Percentiles rank a stretch among this genome's conserved stretches.
Conservation (phyloP, 1,140 invertebrate species). For the Sarcophaga bullata region DNA sequence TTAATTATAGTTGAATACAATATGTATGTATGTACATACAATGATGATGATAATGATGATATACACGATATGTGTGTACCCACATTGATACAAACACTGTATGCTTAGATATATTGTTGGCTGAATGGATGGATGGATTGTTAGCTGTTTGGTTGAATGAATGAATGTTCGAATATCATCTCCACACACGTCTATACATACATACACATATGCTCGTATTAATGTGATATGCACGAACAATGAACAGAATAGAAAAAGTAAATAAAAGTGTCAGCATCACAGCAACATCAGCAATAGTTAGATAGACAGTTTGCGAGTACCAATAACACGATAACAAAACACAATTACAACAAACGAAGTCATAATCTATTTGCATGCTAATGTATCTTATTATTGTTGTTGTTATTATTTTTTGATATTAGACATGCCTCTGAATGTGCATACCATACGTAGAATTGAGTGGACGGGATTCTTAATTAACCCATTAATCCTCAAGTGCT, state of each 20-base stretch:
- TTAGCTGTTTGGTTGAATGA: too few relatives aligned
- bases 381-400: background rate
- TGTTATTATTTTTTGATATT: too few relatives aligned
- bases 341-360: conserved; percentile 42
- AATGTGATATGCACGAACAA: conserved; percentile 24
- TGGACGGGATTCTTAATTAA: too few relatives aligned
- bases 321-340: too few relatives aligned
- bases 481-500: too few relatives aligned
- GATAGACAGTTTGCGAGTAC: conserved; percentile 9
- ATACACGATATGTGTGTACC: background rate
- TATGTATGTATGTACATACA: background rate
- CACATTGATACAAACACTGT: background rate
- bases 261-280: conserved; percentile 22
- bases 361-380: conserved; percentile 43
- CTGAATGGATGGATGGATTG: background rate
- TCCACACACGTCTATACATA: too few relatives aligned
- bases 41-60: too few relatives aligned
- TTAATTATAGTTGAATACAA: conserved; percentile 19
- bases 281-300: conserved; percentile 51
- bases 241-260: conserved; percentile 6
- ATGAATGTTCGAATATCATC: too few relatives aligned
- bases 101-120: background rate
- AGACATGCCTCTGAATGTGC: too few relatives aligned
- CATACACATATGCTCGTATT: background rate
- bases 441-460: too few relatives aligned